phyloP scores from a whole-genome alignment of 2,797 vertebrate genomes.

The Sciurus vulgaris region DNA sequence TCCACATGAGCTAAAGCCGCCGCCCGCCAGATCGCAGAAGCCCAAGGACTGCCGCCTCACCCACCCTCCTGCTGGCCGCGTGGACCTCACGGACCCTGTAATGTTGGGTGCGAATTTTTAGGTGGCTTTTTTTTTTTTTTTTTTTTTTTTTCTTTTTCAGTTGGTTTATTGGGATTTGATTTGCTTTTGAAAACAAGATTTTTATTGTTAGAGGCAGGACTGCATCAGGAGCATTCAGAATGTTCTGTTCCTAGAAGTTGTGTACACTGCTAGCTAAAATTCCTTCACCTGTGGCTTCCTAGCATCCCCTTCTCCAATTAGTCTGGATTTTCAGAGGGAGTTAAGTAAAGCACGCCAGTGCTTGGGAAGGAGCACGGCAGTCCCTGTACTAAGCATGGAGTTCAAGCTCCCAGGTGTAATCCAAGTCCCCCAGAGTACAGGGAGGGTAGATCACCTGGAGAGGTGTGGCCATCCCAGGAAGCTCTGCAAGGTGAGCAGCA shows the following conservation, averaged over 20 bases:
- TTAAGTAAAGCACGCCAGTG: not conserved
- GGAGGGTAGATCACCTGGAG: not conserved
- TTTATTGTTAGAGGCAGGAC: conserved; percentile 69
- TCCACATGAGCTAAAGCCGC: conserved; percentile 88
- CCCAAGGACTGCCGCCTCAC: conserved; percentile 7
- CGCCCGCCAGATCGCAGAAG: not conserved
- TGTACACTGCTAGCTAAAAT: conserved; percentile 78
- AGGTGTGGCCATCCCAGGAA: not conserved
- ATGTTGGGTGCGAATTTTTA: not conserved
- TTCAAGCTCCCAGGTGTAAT: not conserved
- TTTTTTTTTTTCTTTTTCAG: conserved; percentile 70
- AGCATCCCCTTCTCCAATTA: conserved; percentile 46
- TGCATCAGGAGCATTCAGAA: conserved; percentile 72
- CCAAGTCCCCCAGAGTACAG: conserved; percentile 18
- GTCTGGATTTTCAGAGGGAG: not conserved
- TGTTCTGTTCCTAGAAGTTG: conserved; percentile 79
- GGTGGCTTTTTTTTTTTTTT: conserved; percentile 7
- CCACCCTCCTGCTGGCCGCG: conserved; percentile 58
- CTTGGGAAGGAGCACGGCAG: conserved; percentile 12
- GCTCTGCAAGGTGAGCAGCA: not conserved
- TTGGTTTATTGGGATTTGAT: conserved; percentile 58
- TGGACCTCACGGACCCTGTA: not conserved
- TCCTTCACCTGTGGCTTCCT: conserved; percentile 73
- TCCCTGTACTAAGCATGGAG: accelerated
- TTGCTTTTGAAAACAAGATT: conserved; percentile 81